A percentile compares a stretch with the other conserved stretches of the same genome.
These are phyloP conservation scores for Prunella himalayana DNA, from an alignment of 2,113 vertebrate species.

Conservation along the genomic window DNA sequence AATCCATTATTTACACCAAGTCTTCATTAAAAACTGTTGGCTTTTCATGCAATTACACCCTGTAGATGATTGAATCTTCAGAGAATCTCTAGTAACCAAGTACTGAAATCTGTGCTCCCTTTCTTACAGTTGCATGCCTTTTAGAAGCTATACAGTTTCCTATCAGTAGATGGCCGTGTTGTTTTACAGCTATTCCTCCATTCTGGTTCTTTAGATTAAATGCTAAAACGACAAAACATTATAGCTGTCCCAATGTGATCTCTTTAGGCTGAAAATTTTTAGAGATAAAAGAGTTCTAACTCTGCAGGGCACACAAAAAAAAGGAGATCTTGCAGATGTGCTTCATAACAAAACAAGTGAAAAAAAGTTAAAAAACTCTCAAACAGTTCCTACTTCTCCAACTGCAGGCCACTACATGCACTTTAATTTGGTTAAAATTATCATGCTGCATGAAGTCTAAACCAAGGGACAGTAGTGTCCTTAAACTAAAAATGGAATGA, in stretches of 20 bases:
- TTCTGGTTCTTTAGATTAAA: neutral
- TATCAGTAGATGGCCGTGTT: constrained; percentile 32
- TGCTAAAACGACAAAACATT: neutral
- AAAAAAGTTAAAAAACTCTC: neutral
- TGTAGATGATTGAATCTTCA: neutral
- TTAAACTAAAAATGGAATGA: neutral
- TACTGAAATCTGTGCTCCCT: neutral
- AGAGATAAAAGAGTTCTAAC: neutral
- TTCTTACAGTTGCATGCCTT: neutral
- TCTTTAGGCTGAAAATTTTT: neutral
- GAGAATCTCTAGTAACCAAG: neutral
- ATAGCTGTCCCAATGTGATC: neutral
- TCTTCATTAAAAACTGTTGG: neutral
- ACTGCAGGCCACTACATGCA: neutral
- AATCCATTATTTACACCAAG: neutral
- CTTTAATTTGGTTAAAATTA: neutral
- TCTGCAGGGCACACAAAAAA: neutral
- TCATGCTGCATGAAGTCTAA: neutral
- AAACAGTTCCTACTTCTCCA: neutral
- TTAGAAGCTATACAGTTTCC: neutral
- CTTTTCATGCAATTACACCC: neutral
- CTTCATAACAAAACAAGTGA: neutral
- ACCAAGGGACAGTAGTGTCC: neutral
- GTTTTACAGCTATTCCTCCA: neutral
- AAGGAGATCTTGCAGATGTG: neutral